Percentiles rank a stretch among this genome's conserved stretches.
Evolutionary conservation across 1,140 invertebrate species (phyloP).

Genomic region (Magallana angulata): DNA sequence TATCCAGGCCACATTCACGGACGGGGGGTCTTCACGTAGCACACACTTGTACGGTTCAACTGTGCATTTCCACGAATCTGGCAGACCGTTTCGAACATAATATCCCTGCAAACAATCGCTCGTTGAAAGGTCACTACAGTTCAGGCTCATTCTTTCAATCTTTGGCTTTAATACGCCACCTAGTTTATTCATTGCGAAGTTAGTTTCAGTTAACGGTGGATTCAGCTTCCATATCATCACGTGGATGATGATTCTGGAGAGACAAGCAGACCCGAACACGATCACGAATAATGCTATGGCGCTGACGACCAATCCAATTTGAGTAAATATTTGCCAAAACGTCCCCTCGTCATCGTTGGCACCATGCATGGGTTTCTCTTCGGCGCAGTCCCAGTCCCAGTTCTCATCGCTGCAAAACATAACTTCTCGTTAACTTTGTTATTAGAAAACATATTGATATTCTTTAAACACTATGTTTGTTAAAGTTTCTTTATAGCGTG

Average conservation of each 20-base stretch:
- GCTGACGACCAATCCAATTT: not conserved
- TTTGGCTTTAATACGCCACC: not conserved
- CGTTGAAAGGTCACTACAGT: not conserved
- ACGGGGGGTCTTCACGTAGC: not conserved
- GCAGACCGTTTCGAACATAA: not conserved
- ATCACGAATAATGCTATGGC: not conserved
- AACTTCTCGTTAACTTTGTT: too few relatives aligned
- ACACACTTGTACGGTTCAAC: not conserved
- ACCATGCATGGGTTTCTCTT: conserved; percentile 2
- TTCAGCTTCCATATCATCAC: conserved; percentile 17
- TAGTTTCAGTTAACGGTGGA: not conserved
- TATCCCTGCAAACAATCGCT: not conserved
- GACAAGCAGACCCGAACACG: conserved; percentile 15
- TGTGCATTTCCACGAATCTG: not conserved
- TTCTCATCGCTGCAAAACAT: not conserved
- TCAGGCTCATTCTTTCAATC: not conserved
- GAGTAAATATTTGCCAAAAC: not conserved
- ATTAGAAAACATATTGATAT: too few relatives aligned
- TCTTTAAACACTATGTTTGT: too few relatives aligned
- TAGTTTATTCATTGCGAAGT: not conserved
- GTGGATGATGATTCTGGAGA: conserved; percentile 11
- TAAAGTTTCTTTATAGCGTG: too few relatives aligned
- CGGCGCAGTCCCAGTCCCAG: not conserved
- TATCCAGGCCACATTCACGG: conserved; percentile 8
- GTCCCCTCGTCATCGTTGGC: not conserved